phyloP scores from a whole-genome alignment of 2,113 vertebrate species.

The Sylvia atricapilla region DNA sequence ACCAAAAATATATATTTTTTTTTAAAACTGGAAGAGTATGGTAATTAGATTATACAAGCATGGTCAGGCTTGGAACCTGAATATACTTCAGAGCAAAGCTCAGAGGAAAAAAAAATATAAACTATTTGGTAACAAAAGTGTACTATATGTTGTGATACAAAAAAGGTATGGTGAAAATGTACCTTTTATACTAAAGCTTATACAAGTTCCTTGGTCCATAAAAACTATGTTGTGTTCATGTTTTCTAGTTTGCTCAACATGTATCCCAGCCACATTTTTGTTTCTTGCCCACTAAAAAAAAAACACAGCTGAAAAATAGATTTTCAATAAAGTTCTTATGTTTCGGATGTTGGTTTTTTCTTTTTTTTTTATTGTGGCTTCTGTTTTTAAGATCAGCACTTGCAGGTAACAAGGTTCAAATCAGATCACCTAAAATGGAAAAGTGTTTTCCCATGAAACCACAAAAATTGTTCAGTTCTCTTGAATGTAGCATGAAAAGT shows the following conservation, averaged over 20 bases:
- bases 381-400: slow-evolving; percentile 73
- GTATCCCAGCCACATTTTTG: slow-evolving; percentile 80
- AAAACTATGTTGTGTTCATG: slow-evolving; percentile 91
- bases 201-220: slow-evolving; percentile 99
- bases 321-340: slow-evolving; percentile 74
- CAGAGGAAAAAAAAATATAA: slow-evolving; percentile 86
- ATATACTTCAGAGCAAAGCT: slow-evolving; percentile 84
- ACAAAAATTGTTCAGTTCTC: slow-evolving; percentile 79
- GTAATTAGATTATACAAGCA: slow-evolving; percentile 82
- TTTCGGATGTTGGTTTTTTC: slow-evolving; percentile 41
- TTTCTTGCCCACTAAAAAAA: slow-evolving; percentile 81
- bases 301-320: slow-evolving; percentile 76
- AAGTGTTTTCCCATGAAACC: slow-evolving; percentile 80
- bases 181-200: slow-evolving; percentile 99
- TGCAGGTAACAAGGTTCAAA: slow-evolving; percentile 72
- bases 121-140: slow-evolving; percentile 99
- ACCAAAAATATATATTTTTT: slow-evolving; percentile 76
- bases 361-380: slow-evolving; percentile 76
- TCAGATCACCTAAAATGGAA: slow-evolving; percentile 70
- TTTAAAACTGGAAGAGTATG: slow-evolving; percentile 78
- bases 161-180: slow-evolving; percentile 99
- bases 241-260: slow-evolving; percentile 80
- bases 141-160: slow-evolving; percentile 97
- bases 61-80: slow-evolving; percentile 82
- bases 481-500: slow-evolving; percentile 80